Conservation (phyloP, 2,888 invertebrate species). For the Meiosimyza decipiens region DNA sequence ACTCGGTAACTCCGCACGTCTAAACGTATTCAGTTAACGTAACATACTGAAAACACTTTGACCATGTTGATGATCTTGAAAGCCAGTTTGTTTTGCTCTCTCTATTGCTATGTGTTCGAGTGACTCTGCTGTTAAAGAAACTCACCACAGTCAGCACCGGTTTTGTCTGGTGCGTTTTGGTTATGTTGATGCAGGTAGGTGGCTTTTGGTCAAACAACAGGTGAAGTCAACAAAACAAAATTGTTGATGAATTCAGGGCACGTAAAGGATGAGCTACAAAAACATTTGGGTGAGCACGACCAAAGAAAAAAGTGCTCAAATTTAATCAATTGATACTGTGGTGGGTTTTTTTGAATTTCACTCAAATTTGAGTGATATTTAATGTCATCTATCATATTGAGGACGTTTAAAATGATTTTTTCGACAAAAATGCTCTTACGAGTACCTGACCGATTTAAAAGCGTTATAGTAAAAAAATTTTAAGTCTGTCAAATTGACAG, state of each 20-base stretch:
- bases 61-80: constrained; percentile 29
- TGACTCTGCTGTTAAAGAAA: constrained; percentile 8
- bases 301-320: too few relatives aligned
- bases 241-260: constrained; percentile 26
- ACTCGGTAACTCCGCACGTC: constrained; percentile 35
- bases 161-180: background rate
- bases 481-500: background rate
- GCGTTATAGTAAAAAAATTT: background rate
- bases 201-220: constrained; percentile 44
- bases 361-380: background rate
- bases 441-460: background rate
- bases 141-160: constrained; percentile 42
- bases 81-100: constrained; percentile 39
- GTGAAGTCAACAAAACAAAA: constrained; percentile 41
- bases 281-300: constrained; percentile 10
- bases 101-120: constrained; percentile 29
- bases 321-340: background rate
- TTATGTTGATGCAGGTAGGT: constrained; percentile 19
- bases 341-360: background rate
- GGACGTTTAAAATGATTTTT: too few relatives aligned
- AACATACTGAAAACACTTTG: constrained; percentile 46
- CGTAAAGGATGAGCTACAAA: constrained; percentile 30
- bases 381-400: too few relatives aligned
- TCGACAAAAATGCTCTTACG: too few relatives aligned
- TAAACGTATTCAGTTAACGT: constrained; percentile 47